phyloP scores from a whole-genome alignment of 2,113 vertebrate species.

The Salvelinus alpinus region DNA sequence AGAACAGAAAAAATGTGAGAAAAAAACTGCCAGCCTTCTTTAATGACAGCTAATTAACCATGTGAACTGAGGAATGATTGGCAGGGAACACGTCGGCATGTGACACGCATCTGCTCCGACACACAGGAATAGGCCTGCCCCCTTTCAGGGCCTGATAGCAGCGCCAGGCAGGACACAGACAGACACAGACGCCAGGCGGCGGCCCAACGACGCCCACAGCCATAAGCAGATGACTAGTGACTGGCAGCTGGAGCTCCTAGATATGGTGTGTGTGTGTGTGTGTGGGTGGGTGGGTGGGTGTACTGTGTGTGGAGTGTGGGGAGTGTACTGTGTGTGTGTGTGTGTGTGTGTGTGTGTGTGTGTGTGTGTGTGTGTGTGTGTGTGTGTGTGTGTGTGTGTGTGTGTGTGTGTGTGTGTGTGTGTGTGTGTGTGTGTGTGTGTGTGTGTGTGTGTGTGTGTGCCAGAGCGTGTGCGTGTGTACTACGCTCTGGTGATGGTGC shows the following conservation, averaged over 20 bases:
- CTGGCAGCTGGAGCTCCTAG: conserved; percentile 60
- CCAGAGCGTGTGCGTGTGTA: not conserved
- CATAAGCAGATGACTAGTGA: conserved; percentile 37
- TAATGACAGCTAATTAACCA: conserved; percentile 54
- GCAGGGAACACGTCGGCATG: conserved; percentile 33
- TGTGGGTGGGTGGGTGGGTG: no score
- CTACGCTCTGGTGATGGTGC: conserved; percentile 27
- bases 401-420: no score
- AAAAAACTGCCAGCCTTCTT: not conserved
- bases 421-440: not conserved
- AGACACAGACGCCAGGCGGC: conserved; percentile 17
- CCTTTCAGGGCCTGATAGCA: not conserved
- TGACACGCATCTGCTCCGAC: conserved; percentile 33
- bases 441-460: no score
- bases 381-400: not conserved
- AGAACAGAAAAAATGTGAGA: no score
- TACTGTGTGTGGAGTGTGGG: no score
- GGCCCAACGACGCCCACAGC: conserved; percentile 34
- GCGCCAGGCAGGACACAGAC: conserved; percentile 5
- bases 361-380: no score
- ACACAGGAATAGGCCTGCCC: conserved; percentile 16
- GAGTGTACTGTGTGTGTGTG: no score
- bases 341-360: no score
- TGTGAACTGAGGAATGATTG: conserved; percentile 51
- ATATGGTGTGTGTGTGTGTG: conserved; percentile 16